A percentile compares a stretch with the other conserved stretches of the same genome.
Evolutionary conservation across 2,797 vertebrate genomes (phyloP).

Genomic region (Tadarida brasiliensis): DNA sequence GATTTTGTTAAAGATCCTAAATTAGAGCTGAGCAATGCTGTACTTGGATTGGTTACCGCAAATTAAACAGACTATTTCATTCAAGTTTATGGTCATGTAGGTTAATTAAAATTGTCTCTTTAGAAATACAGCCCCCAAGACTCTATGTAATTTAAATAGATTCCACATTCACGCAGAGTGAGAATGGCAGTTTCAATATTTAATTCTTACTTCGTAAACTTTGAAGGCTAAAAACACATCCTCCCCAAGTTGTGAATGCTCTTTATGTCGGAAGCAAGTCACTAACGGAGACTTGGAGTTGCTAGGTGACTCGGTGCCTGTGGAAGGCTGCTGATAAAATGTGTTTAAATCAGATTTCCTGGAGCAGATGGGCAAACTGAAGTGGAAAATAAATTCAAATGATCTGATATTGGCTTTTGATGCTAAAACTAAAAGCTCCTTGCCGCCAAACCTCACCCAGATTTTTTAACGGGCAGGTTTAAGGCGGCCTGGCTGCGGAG

Average conservation of each 20-base stretch:
- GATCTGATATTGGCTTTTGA: conserved; percentile 75
- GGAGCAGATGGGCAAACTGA: conserved; percentile 79
- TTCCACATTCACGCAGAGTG: conserved; percentile 63
- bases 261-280: conserved; percentile 66
- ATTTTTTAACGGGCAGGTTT: conserved; percentile 22
- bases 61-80: conserved; percentile 77
- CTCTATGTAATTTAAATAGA: conserved; percentile 74
- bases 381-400: conserved; percentile 81
- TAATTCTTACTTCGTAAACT: conserved; percentile 80
- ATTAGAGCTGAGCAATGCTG: conserved; percentile 50
- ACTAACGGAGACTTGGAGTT: conserved; percentile 72
- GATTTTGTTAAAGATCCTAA: conserved; percentile 74
- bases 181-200: conserved; percentile 80
- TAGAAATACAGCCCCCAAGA: conserved; percentile 74
- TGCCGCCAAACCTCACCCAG: conserved; percentile 5
- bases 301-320: conserved; percentile 78
- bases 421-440: conserved; percentile 66
- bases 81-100: conserved; percentile 77
- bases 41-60: conserved; percentile 65
- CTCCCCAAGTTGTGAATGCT: conserved; percentile 70
- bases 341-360: conserved; percentile 81
- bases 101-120: conserved; percentile 82
- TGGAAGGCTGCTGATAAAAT: conserved; percentile 77
- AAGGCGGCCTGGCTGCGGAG: background rate
- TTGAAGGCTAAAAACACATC: conserved; percentile 72